A percentile compares a stretch with the other conserved stretches of the same genome.
Evolutionary conservation across 2,888 invertebrate genomes (phyloP).

Genomic region (Ernsta delagoae): DNA sequence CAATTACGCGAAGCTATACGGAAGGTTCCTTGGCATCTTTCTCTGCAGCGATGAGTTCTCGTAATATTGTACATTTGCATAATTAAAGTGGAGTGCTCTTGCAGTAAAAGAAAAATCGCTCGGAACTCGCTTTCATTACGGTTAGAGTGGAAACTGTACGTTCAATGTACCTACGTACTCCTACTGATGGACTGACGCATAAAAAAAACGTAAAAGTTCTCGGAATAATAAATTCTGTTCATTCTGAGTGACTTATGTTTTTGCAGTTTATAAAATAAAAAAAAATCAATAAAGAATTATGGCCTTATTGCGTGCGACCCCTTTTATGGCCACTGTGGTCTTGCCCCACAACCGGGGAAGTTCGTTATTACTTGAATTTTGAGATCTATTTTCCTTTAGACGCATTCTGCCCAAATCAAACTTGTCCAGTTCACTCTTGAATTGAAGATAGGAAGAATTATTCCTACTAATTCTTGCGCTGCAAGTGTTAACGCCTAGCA

Average conservation of each 20-base stretch:
- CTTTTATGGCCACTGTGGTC: too few species aligned
- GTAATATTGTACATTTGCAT: slow-evolving; percentile 23
- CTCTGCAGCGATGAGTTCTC: background rate
- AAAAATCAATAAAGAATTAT: too few species aligned
- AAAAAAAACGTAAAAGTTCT: background rate
- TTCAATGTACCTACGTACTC: slow-evolving; percentile 1
- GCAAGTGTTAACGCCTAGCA: background rate
- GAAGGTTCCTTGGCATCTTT: slow-evolving; percentile 3
- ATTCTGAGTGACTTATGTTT: background rate
- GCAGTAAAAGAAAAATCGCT: slow-evolving; percentile 19
- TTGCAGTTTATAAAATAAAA: background rate
- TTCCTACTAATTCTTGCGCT: background rate
- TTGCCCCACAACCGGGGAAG: too few species aligned
- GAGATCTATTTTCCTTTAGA: too few species aligned
- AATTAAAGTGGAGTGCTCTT: slow-evolving; percentile 19
- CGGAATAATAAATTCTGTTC: background rate
- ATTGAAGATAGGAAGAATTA: too few species aligned
- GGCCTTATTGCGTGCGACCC: too few species aligned
- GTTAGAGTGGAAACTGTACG: slow-evolving; percentile 13
- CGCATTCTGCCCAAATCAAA: too few species aligned
- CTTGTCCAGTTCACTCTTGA: too few species aligned
- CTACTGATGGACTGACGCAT: background rate
- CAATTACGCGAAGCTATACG: background rate
- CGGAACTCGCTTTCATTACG: slow-evolving; percentile 19
- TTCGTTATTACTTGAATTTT: too few species aligned